Evolutionary conservation across 2,797 vertebrate species (phyloP).

Genomic region (Sebastes oblongus): DNA sequence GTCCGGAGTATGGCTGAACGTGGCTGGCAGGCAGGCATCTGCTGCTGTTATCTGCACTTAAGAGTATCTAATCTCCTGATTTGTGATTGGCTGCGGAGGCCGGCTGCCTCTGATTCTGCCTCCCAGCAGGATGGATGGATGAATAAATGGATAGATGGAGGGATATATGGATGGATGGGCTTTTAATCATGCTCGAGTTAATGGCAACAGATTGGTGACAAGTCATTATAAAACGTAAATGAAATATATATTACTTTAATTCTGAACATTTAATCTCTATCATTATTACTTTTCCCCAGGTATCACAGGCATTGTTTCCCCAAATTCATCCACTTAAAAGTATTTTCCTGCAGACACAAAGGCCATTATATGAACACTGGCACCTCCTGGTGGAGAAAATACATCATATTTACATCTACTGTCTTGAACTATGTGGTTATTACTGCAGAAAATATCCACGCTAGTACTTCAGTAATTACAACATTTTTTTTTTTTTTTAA

Average conservation of each 20-base stretch:
- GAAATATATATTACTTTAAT: not conserved
- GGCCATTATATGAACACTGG: constrained; percentile 44
- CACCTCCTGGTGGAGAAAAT: constrained; percentile 63
- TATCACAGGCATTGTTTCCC: not conserved
- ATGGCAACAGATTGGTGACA: not conserved
- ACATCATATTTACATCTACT: not conserved
- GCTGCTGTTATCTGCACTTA: constrained; percentile 11
- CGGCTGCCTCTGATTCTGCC: not conserved
- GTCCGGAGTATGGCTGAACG: not conserved
- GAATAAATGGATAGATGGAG: not conserved
- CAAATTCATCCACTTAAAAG: not conserved
- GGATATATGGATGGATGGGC: not conserved
- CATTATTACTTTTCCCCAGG: not conserved
- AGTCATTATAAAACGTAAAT: not conserved
- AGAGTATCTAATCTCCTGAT: constrained; percentile 10
- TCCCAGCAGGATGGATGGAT: constrained; percentile 7
- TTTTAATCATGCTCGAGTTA: not conserved
- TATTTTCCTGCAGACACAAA: not conserved
- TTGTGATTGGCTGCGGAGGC: constrained; percentile 25
- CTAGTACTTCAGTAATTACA: not conserved
- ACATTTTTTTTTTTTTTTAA: not conserved
- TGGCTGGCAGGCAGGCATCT: not conserved
- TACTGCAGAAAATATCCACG: not conserved
- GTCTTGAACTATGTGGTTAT: not conserved
- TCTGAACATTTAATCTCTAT: not conserved